Conservation (phyloP, 92 coral and sea anemone species). For the Parazoanthus darwini region DNA sequence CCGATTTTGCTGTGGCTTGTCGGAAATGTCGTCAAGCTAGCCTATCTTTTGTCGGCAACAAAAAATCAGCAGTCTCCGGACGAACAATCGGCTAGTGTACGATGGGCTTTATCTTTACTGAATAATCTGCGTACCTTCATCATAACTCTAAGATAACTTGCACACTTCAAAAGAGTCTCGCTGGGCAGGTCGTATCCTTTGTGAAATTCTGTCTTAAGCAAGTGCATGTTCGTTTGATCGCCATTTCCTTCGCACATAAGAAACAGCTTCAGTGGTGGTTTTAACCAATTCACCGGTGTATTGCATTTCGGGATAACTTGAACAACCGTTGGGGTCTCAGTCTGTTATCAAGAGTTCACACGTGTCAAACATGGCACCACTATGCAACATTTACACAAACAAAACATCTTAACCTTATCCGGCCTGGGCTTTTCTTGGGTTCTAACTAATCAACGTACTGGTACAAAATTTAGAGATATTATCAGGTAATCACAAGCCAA, state of each 20-base stretch:
- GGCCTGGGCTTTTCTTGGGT: too few relatives aligned
- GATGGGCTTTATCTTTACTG: too few relatives aligned
- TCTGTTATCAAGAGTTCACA: background rate
- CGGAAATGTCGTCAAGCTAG: too few relatives aligned
- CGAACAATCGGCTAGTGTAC: too few relatives aligned
- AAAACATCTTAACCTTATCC: background rate
- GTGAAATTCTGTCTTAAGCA: constrained; percentile 11
- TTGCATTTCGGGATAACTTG: constrained; percentile 15
- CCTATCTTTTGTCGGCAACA: too few relatives aligned
- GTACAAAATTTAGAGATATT: too few relatives aligned
- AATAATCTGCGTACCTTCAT: background rate
- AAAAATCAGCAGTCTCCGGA: too few relatives aligned
- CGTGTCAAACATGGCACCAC: background rate
- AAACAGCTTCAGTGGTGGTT: constrained; percentile 11
- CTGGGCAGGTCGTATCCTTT: constrained; percentile 13
- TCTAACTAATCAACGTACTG: too few relatives aligned
- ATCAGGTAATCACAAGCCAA: too few relatives aligned
- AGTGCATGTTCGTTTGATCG: background rate
- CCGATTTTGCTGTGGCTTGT: too few relatives aligned
- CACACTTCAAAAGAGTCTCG: background rate
- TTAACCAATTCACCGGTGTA: background rate
- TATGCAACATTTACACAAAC: background rate
- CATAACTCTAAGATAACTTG: background rate
- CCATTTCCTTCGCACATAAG: constrained; percentile 30
- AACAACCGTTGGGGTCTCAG: constrained; percentile 25